Evolutionary conservation across 2,797 vertebrate species (phyloP).

Genomic region (Schizothorax lantsangensis): DNA sequence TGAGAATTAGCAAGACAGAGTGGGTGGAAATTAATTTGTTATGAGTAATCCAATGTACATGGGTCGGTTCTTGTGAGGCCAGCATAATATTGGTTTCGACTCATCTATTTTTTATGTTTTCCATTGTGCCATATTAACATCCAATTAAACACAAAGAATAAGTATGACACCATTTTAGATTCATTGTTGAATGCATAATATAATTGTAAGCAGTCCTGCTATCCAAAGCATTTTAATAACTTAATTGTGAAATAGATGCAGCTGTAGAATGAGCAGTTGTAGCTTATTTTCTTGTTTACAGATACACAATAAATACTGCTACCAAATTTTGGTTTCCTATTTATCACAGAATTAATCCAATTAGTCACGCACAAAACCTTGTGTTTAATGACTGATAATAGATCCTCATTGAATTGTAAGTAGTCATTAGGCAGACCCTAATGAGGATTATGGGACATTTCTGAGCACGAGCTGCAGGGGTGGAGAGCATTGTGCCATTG

Average conservation of each 20-base stretch:
- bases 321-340: constrained; percentile 31
- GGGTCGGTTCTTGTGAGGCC: background rate
- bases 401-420: constrained; percentile 50
- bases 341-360: constrained; percentile 49
- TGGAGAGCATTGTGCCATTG: constrained; percentile 23
- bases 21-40: background rate
- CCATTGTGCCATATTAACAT: constrained; percentile 10
- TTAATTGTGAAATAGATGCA: constrained; percentile 31
- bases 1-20: background rate
- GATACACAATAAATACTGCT: constrained; percentile 11
- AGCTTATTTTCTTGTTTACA: constrained; percentile 8
- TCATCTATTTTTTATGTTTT: background rate
- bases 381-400: constrained; percentile 34
- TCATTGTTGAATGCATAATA: constrained; percentile 15
- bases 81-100: background rate
- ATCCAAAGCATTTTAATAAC: background rate
- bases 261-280: constrained; percentile 27
- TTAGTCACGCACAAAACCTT: constrained; percentile 29
- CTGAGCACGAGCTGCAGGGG: constrained; percentile 48
- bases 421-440: constrained; percentile 41
- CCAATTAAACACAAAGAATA: constrained; percentile 17
- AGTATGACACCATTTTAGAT: constrained; percentile 23
- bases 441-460: constrained; percentile 52
- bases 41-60: background rate
- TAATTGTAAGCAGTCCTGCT: constrained; percentile 3